phyloP scores from a whole-genome alignment of 2,113 vertebrate genomes.

The Ictidomys tridecemlineatus region DNA sequence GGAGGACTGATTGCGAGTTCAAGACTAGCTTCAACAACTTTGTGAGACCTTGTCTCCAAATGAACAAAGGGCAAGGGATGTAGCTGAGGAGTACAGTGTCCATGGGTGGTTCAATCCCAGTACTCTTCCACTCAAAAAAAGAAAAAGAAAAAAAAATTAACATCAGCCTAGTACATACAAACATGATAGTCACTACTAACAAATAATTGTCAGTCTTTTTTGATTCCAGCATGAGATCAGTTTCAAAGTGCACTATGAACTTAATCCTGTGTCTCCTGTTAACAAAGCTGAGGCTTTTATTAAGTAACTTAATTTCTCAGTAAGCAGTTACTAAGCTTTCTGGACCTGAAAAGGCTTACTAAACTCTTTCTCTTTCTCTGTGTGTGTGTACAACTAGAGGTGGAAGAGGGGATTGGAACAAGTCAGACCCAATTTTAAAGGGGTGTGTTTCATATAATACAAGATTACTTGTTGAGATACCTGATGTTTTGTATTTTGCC shows the following conservation, averaged over 20 bases:
- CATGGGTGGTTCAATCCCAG: too few relatives aligned
- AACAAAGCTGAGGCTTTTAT: conserved; percentile 39
- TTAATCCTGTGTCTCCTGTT: conserved; percentile 56
- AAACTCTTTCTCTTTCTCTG: too few relatives aligned
- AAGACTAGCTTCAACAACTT: too few relatives aligned
- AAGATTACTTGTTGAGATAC: background rate
- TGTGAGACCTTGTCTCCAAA: too few relatives aligned
- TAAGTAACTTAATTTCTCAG: conserved; percentile 11
- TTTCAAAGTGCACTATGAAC: background rate
- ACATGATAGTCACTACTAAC: background rate
- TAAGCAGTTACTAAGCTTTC: conserved; percentile 7
- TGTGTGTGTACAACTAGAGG: background rate
- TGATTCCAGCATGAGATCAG: background rate
- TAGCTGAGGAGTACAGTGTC: too few relatives aligned
- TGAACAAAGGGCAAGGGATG: too few relatives aligned
- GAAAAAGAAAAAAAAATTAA: background rate
- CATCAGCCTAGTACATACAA: background rate
- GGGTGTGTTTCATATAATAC: background rate
- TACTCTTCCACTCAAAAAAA: too few relatives aligned
- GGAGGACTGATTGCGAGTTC: too few relatives aligned
- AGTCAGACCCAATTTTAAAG: background rate
- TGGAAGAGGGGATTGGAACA: background rate
- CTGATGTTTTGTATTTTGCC: background rate
- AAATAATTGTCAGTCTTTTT: conserved; percentile 20
- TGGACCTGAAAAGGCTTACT: background rate